Evolutionary conservation across 1,140 invertebrate species (phyloP).

Genomic region (Tetragnatha versicolor): DNA sequence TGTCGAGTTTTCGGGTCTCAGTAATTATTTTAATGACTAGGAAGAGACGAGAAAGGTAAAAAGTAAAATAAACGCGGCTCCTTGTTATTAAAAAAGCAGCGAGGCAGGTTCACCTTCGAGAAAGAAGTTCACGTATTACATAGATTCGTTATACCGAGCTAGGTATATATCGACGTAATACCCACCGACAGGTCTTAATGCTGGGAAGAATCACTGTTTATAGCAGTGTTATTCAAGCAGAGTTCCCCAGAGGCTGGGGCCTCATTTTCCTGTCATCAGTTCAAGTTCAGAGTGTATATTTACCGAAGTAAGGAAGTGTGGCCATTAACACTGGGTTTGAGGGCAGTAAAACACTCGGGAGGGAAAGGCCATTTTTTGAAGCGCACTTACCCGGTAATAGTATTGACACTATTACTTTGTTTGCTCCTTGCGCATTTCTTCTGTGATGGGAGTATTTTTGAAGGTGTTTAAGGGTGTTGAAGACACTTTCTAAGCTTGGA

Average conservation of each 20-base stretch:
- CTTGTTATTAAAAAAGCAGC: conserved; percentile 17
- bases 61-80: background rate
- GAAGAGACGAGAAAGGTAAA: background rate
- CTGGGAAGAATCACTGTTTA: conserved; percentile 6
- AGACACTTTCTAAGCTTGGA: no score
- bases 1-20: background rate
- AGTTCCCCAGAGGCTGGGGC: background rate
- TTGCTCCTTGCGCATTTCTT: no score
- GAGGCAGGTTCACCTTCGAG: background rate
- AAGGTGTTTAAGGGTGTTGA: no score
- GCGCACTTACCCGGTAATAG: no score
- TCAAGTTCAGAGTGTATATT: background rate
- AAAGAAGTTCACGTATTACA: background rate
- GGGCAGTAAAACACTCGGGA: no score
- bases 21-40: conserved; percentile 43
- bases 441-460: no score
- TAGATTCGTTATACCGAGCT: background rate
- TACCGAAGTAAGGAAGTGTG: background rate
- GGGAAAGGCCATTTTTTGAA: no score
- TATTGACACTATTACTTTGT: no score
- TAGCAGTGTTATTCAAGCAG: background rate
- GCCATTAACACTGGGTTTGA: no score
- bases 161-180: background rate
- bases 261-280: conserved; percentile 19
- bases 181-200: conserved; percentile 6